Base-by-base conservation (phyloP, 2,113 vertebrate genomes). In the Eubucco bourcierii region DNA sequence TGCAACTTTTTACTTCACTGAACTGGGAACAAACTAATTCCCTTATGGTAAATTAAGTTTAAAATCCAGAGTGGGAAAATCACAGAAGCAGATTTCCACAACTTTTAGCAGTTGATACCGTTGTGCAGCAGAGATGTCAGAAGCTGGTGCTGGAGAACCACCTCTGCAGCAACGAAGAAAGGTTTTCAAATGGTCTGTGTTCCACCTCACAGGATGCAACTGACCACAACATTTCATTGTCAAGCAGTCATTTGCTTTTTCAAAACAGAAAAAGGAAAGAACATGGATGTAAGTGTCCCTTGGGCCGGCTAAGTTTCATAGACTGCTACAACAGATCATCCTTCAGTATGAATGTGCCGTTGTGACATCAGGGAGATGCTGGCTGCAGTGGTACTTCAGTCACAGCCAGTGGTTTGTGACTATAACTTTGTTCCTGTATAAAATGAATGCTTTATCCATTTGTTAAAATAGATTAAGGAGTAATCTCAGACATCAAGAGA, bases 121-220 rank as follows among this genome's bases (percentile, higher is more conserved):
- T 29, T 79, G 46, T 52, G 4, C 25, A 80, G 44, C 21, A n/a
- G 25, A 34, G 52, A 58, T 17, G 7, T 37, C 34, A 39, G 52
- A 44, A 52, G 14, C 19, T 55, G 41, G 8, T 60, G 19, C n/a
- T 83, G 65, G 55, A 5, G 21, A 44, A 79, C 7, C 5, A n/a
- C 15, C 2, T 2, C 21, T 33, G 63, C 19, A 53, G 53, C 29
- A 71, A 37, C 11, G 33, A 44, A 13, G 4, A 5, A 44, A 37
- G 4, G 2, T 39, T 41, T 8, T 10, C 37, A 34, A 29, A 4
- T 25, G 7, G 2, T 77, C 29, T 41, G 1, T 3, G 2, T 8
- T n/a, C 34, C 41, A 4, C 29, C 24, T 68, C 25, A 28, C 53
- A 53, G 55, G 4, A 3, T 16, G 31, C 2, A 15, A 7, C 44